Evolutionary conservation across 2,797 vertebrate genomes (phyloP).

Genomic region (Lepilemur septentrionalis): DNA sequence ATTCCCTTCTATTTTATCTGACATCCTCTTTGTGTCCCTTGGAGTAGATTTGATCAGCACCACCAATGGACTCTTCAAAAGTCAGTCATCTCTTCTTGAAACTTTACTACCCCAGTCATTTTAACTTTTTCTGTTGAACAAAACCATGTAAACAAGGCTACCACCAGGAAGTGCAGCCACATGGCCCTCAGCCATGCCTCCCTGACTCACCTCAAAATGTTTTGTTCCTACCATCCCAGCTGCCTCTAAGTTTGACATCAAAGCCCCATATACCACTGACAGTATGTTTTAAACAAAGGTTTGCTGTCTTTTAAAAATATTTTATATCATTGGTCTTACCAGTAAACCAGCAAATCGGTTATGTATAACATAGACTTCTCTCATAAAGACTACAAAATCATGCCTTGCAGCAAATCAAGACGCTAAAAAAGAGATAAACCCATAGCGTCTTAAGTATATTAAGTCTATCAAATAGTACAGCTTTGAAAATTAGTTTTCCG

Average conservation of each 20-base stretch:
- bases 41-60: background rate
- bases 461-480: background rate
- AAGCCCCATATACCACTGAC: background rate
- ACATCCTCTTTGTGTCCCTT: background rate
- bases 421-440: background rate
- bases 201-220: background rate
- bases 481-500: background rate
- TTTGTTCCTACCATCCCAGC: background rate
- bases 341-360: constrained; percentile 26
- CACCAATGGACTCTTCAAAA: background rate
- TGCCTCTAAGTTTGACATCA: background rate
- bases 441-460: constrained; percentile 25
- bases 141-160: background rate
- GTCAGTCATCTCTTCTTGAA: background rate
- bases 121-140: constrained; percentile 6
- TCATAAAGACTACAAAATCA: background rate
- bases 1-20: background rate
- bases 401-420: background rate
- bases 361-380: background rate
- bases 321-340: background rate
- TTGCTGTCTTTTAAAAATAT: constrained; percentile 7
- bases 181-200: background rate
- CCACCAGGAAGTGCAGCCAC: background rate
- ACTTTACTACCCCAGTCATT: background rate
- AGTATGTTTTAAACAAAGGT: background rate